A percentile compares a stretch with the other conserved stretches of the same genome.
Evolutionary conservation across 2,888 invertebrate species (phyloP).

Genomic region (Alloplasta piceator): DNA sequence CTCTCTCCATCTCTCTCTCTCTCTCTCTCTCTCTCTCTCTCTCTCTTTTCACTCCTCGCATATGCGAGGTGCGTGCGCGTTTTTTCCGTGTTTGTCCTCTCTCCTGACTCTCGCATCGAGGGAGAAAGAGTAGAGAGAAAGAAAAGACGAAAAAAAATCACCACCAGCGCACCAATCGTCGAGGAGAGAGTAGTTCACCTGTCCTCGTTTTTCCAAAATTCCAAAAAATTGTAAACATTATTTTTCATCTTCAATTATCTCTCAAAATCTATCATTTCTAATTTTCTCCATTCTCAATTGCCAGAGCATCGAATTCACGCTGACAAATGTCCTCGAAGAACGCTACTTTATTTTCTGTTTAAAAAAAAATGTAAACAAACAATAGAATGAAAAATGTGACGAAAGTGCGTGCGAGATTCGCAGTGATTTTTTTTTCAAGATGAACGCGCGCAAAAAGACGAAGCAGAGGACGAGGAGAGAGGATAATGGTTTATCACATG

Average conservation of each 20-base stretch:
- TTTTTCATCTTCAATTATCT: not conserved
- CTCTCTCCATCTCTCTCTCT: not conserved
- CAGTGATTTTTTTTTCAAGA: not conserved
- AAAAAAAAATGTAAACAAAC: constrained; percentile 7
- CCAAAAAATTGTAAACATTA: not conserved
- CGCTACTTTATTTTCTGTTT: not conserved
- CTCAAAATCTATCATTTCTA: not conserved
- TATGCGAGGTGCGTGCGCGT: constrained; percentile 43
- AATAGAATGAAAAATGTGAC: not conserved
- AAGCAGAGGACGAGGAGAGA: constrained; percentile 29
- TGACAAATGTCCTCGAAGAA: not conserved
- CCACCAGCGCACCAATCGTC: not conserved
- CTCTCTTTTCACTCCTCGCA: constrained; percentile 26
- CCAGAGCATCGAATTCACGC: not conserved
- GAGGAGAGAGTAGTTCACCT: constrained; percentile 11
- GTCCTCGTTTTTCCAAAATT: constrained; percentile 25
- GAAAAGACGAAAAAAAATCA: not conserved
- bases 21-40: constrained; percentile 40
- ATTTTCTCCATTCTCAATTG: not conserved
- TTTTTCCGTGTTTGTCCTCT: constrained; percentile 43
- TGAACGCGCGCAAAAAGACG: not conserved
- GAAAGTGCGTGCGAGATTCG: not conserved
- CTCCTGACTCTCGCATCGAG: constrained; percentile 13
- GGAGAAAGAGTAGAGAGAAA: not conserved
- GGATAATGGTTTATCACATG: not conserved